Evolutionary conservation across 2,888 invertebrate species (phyloP).

Genomic region (Hesperia comma): DNA sequence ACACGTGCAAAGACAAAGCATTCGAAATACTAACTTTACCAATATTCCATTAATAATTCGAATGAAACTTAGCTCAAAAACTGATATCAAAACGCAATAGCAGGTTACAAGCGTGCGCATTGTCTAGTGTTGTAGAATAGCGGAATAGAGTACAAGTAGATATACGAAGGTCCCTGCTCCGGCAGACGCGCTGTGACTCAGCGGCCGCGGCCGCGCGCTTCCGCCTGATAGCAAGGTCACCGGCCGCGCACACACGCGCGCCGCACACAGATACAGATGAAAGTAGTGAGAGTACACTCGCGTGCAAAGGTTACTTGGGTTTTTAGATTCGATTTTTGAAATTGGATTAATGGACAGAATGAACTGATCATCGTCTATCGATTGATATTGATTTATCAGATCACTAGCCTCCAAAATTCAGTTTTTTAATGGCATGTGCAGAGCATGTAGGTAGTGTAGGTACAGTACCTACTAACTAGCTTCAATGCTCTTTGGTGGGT

Average conservation of each 20-base stretch:
- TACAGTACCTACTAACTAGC: too few relatives aligned
- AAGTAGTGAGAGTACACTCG: slow-evolving; percentile 81
- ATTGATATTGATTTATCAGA: too few relatives aligned
- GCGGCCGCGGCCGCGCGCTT: slow-evolving; percentile 70
- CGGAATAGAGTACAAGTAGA: slow-evolving; percentile 26
- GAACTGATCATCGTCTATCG: neutral
- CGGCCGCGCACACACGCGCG: slow-evolving; percentile 67
- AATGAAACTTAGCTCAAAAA: neutral
- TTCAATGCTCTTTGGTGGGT: too few relatives aligned
- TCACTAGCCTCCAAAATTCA: too few relatives aligned
- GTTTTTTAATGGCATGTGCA: too few relatives aligned
- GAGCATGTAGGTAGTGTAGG: too few relatives aligned
- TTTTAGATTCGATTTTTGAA: slow-evolving; percentile 8
- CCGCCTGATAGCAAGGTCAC: slow-evolving; percentile 84
- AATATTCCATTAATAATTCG: too few relatives aligned
- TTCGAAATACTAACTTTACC: too few relatives aligned
- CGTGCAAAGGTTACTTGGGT: slow-evolving; percentile 40
- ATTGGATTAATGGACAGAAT: neutral
- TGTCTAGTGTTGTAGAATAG: slow-evolving; percentile 26
- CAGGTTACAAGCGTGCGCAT: slow-evolving; percentile 4
- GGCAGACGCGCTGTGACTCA: slow-evolving; percentile 80
- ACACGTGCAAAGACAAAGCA: slow-evolving; percentile 1
- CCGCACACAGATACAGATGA: slow-evolving; percentile 54
- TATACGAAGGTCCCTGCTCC: slow-evolving; percentile 73
- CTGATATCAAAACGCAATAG: neutral